Evolutionary conservation across 2,888 invertebrate genomes (phyloP).

Genomic region (Nephrotoma guestfalica): DNA sequence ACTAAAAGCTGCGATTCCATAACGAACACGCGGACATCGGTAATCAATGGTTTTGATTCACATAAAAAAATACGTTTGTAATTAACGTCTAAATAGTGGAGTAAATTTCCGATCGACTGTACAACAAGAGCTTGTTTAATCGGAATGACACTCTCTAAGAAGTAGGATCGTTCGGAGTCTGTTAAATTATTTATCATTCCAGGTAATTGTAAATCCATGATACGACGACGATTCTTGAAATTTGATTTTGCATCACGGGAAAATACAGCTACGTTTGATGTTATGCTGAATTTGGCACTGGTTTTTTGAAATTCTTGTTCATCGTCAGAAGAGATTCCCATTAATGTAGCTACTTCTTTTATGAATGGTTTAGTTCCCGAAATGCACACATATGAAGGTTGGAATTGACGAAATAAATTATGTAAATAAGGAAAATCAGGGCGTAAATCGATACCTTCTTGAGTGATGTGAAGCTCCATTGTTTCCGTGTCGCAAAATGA

Average conservation of each 20-base stretch:
- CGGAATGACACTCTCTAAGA: slow-evolving; percentile 14
- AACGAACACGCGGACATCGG: slow-evolving; percentile 15
- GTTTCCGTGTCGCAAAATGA: slow-evolving; percentile 12
- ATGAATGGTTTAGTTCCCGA: slow-evolving; percentile 13
- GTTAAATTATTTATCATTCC: slow-evolving; percentile 11
- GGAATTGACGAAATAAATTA: slow-evolving; percentile 14
- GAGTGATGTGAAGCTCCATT: slow-evolving; percentile 12
- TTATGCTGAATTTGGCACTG: not conserved
- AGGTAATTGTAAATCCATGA: slow-evolving; percentile 11
- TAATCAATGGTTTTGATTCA: slow-evolving; percentile 10
- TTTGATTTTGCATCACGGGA: slow-evolving; percentile 10
- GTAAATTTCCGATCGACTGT: slow-evolving; percentile 13
- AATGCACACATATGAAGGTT: slow-evolving; percentile 11
- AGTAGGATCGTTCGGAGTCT: slow-evolving; percentile 9
- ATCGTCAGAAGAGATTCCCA: slow-evolving; percentile 4
- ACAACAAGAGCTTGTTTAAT: slow-evolving; percentile 12
- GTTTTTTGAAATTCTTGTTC: slow-evolving; percentile 9
- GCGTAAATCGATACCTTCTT: slow-evolving; percentile 12
- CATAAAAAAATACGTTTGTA: slow-evolving; percentile 12
- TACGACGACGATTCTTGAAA: slow-evolving; percentile 8
- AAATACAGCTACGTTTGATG: slow-evolving; percentile 11
- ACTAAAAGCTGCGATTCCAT: slow-evolving; percentile 43
- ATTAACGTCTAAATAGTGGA: slow-evolving; percentile 12
- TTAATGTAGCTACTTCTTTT: slow-evolving; percentile 9
- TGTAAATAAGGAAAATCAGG: slow-evolving; percentile 12